Evolutionary conservation across 2,888 invertebrate species (phyloP).

Genomic region (Caenorhabditis doughertyi): DNA sequence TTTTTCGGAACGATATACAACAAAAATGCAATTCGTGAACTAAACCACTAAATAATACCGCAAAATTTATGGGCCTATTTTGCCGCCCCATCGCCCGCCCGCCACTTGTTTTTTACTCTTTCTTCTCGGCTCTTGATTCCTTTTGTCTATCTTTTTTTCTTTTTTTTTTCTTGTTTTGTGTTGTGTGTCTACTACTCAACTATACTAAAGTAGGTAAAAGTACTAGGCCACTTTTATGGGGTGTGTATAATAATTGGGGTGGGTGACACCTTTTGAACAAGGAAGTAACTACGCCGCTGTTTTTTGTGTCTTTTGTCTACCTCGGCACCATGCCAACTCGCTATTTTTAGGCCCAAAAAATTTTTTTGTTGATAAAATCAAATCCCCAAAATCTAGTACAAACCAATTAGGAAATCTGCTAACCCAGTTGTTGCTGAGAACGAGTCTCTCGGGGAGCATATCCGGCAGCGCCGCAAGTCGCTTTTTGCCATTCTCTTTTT

Average conservation of each 20-base stretch:
- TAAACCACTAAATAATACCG: slow-evolving; percentile 47
- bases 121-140: not conserved
- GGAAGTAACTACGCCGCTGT: not conserved
- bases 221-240: too few species aligned
- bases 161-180: not conserved
- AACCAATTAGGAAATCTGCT: slow-evolving; percentile 1
- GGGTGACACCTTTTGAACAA: not conserved
- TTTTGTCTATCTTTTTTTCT: slow-evolving; percentile 9
- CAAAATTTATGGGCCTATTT: slow-evolving; percentile 53
- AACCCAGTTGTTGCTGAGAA: not conserved
- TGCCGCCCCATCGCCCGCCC: slow-evolving; percentile 4
- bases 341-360: not conserved
- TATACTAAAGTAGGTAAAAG: slow-evolving; percentile 45
- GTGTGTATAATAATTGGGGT: not conserved
- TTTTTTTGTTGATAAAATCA: too few species aligned
- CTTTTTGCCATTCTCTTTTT: slow-evolving; percentile 33
- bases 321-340: not conserved
- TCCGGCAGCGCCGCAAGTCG: slow-evolving; percentile 30
- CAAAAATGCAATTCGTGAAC: too few species aligned
- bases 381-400: not conserved
- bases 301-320: not conserved
- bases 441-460: slow-evolving; percentile 51
- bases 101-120: slow-evolving; percentile 35
- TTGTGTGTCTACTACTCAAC: not conserved
- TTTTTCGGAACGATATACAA: too few species aligned